Conservation (phyloP, 2,113 vertebrate genomes). For the Cettia cetti region DNA sequence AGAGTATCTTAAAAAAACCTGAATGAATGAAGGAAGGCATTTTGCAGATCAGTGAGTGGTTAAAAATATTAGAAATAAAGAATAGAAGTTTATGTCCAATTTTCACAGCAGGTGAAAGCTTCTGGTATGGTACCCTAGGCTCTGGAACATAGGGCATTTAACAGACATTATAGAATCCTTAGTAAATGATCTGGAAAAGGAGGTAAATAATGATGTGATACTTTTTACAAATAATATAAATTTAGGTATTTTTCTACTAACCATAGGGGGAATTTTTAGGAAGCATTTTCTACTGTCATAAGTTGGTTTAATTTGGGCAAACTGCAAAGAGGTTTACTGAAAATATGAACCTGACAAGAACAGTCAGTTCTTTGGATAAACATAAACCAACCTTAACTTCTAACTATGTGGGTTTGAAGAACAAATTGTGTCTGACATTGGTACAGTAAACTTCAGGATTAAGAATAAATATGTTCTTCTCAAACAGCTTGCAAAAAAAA, state of each 20-base stretch:
- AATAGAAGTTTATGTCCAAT: neutral
- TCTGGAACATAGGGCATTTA: accelerated
- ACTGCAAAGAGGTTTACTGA: neutral
- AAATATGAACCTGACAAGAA: neutral
- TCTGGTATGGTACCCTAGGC: neutral
- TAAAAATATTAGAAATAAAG: neutral
- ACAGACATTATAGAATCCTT: neutral
- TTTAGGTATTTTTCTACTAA: neutral
- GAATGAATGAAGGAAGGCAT: neutral
- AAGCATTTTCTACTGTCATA: neutral
- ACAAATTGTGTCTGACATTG: neutral
- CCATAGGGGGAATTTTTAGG: neutral
- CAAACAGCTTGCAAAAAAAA: neutral
- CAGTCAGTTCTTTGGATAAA: neutral
- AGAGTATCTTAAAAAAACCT: neutral
- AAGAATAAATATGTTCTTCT: neutral
- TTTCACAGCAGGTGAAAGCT: neutral
- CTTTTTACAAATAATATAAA: neutral
- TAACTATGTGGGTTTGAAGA: neutral
- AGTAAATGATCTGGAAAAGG: neutral
- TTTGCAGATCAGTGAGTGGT: neutral
- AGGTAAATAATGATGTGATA: neutral
- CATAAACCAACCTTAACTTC: neutral
- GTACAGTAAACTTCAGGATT: neutral
- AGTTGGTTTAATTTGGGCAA: neutral